Conservation (phyloP, 2,888 invertebrate genomes). For the Brenthis ino region DNA sequence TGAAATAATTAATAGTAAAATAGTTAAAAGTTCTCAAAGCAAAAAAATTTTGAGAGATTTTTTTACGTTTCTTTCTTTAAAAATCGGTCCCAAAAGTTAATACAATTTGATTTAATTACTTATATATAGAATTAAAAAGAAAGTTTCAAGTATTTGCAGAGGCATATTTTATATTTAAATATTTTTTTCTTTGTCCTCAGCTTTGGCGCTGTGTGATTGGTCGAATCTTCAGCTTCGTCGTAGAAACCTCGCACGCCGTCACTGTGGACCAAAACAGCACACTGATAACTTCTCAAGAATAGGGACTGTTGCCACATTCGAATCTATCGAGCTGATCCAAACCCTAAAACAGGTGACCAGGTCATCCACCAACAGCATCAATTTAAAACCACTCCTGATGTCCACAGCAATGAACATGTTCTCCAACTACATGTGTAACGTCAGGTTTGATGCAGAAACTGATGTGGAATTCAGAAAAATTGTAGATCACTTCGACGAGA, state of each 20-base stretch:
- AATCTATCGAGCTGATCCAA: conserved; percentile 83
- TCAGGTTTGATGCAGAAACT: conserved; percentile 85
- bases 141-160: too few species aligned
- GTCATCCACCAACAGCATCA: conserved; percentile 65
- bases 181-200: conserved; percentile 77
- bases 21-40: too few species aligned
- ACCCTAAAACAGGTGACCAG: conserved; percentile 75
- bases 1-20: too few species aligned
- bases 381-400: conserved; percentile 88
- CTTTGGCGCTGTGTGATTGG: conserved; percentile 94
- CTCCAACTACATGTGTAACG: conserved; percentile 92
- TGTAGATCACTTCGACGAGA: conserved; percentile 90
- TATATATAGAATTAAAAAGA: too few species aligned
- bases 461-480: conserved; percentile 86
- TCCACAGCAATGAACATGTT: conserved; percentile 92
- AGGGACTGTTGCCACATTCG: conserved; percentile 86
- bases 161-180: neutral
- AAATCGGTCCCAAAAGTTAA: too few species aligned
- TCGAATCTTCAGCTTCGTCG: conserved; percentile 90
- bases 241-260: conserved; percentile 88
- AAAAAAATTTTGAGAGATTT: too few species aligned
- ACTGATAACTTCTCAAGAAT: conserved; percentile 87
- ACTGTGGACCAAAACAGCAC: conserved; percentile 90
- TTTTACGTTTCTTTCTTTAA: too few species aligned
- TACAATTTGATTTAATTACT: too few species aligned